Conservation (phyloP, 2,797 vertebrate species). For the Amblyraja radiata region DNA sequence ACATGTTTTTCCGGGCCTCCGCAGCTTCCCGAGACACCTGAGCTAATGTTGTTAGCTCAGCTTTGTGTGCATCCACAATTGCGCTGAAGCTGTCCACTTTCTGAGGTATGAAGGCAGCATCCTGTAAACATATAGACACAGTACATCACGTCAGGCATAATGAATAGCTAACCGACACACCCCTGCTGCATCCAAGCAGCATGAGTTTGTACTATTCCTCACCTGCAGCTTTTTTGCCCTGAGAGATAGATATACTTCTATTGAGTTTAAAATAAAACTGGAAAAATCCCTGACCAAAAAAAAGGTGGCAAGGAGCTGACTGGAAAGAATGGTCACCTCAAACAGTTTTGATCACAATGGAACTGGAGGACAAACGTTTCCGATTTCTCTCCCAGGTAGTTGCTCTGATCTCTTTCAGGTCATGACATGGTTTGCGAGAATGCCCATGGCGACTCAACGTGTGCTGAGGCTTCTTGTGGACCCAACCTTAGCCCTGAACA, state of each 20-base stretch:
- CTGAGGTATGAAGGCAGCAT: constrained; percentile 45
- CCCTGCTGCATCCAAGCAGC: background rate
- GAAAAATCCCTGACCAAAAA: too few species aligned
- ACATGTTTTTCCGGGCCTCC: constrained; percentile 41
- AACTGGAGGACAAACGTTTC: background rate
- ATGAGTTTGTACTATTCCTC: background rate
- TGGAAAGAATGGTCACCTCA: background rate
- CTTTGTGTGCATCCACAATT: constrained; percentile 37
- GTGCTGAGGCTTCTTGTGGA: background rate
- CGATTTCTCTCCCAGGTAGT: background rate
- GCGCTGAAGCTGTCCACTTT: constrained; percentile 47
- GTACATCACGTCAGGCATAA: background rate
- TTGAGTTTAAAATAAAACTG: too few species aligned
- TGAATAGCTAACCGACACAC: background rate
- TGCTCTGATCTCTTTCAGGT: too few species aligned
- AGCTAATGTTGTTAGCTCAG: constrained; percentile 45
- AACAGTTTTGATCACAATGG: background rate
- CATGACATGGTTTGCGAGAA: background rate
- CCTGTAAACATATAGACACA: constrained; percentile 44
- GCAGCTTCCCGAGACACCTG: constrained; percentile 39
- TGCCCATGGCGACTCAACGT: background rate
- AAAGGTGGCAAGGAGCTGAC: too few species aligned
- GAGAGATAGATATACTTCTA: background rate
- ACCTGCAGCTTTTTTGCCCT: background rate
- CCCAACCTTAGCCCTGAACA: too few species aligned